Percentiles rank a stretch among this genome's conserved stretches.
Conservation (phyloP, 1,140 invertebrate genomes). For the Plodia interpunctella region DNA sequence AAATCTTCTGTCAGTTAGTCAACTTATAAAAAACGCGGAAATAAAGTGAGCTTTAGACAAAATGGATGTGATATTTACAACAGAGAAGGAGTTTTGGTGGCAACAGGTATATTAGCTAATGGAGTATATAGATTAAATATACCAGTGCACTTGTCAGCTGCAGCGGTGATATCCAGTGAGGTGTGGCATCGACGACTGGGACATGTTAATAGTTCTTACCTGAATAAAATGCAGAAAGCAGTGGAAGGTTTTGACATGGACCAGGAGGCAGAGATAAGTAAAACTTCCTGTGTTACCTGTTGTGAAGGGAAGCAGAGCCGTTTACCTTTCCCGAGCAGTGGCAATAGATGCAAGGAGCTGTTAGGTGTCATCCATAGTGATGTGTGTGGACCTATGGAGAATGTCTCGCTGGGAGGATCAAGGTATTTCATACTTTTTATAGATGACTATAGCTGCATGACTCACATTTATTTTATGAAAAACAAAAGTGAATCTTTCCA, state of each 20-base stretch:
- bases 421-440: conserved; percentile 39
- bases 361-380: conserved; percentile 30
- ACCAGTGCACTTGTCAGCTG: background rate
- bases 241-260: conserved; percentile 2
- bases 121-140: too few species aligned
- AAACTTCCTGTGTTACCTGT: conserved; percentile 9
- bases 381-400: conserved; percentile 38
- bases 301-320: conserved; percentile 14
- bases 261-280: conserved; percentile 11
- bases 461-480: conserved; percentile 30
- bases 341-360: conserved; percentile 8
- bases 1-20: conserved; percentile 31
- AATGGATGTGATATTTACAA: too few species aligned
- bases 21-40: conserved; percentile 32
- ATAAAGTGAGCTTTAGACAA: conserved; percentile 2
- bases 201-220: conserved; percentile 12
- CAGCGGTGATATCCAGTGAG: conserved; percentile 1
- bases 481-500: conserved; percentile 34
- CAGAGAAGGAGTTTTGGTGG: too few species aligned
- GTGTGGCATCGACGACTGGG: conserved; percentile 16
- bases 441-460: conserved; percentile 29
- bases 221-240: conserved; percentile 15
- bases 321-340: conserved; percentile 5
- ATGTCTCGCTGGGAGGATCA: conserved; percentile 21
- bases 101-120: too few species aligned